phyloP scores from a whole-genome alignment of 2,113 vertebrate genomes.

The Trichechus manatus region DNA sequence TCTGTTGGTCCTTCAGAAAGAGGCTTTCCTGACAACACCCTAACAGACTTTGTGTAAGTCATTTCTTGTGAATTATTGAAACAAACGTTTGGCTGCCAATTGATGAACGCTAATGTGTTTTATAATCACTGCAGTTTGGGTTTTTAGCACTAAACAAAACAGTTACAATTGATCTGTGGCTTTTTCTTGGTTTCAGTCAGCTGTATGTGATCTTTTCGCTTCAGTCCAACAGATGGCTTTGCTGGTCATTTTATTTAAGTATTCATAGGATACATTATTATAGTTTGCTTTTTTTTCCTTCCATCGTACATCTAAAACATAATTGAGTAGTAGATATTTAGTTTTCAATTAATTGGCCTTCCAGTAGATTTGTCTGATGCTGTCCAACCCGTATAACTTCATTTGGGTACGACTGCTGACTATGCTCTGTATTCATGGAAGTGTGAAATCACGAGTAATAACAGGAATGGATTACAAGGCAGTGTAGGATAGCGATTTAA shows the following conservation, averaged over 20 bases:
- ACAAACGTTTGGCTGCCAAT: constrained; percentile 97
- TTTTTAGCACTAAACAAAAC: constrained; percentile 99
- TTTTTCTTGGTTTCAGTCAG: constrained; percentile 88
- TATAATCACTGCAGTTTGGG: constrained; percentile 99
- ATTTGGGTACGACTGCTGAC: neutral
- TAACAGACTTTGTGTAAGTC: constrained; percentile 95
- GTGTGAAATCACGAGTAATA: constrained; percentile 44
- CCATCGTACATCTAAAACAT: constrained; percentile 69
- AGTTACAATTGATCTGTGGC: constrained; percentile 95
- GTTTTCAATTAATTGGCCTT: neutral
- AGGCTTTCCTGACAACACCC: constrained; percentile 94
- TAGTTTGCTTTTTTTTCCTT: constrained; percentile 66
- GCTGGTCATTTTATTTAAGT: constrained; percentile 87
- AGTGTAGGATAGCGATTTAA: neutral
- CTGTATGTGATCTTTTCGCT: constrained; percentile 74
- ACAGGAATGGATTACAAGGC: constrained; percentile 2
- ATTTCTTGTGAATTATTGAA: constrained; percentile 99
- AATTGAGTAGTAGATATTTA: constrained; percentile 14
- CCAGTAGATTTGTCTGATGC: neutral
- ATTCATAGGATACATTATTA: constrained; percentile 81
- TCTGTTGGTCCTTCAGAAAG: constrained; percentile 92
- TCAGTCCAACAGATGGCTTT: constrained; percentile 87
- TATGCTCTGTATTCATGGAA: constrained; percentile 38
- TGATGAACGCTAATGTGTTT: constrained; percentile 99
- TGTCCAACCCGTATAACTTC: neutral